phyloP scores from a whole-genome alignment of 1,140 invertebrate genomes.

The Lepidostoma basale region DNA sequence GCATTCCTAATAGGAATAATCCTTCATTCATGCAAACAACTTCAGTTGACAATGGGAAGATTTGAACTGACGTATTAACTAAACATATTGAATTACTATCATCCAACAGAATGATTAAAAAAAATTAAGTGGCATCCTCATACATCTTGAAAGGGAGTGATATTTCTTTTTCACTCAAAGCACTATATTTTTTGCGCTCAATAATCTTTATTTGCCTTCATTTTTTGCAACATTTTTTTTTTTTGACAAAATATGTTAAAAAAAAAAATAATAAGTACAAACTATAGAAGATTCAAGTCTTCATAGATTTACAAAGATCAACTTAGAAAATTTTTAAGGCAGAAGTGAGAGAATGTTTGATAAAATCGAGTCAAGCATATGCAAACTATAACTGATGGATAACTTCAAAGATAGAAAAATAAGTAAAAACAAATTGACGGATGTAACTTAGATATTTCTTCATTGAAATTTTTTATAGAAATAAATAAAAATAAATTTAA shows the following conservation, averaged over 20 bases:
- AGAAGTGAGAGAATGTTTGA: neutral
- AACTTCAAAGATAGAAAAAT: no score
- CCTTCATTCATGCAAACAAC: neutral
- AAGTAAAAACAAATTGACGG: no score
- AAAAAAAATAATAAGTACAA: no score
- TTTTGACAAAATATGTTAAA: no score
- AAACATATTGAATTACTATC: neutral
- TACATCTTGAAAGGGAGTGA: neutral
- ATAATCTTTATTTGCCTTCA: neutral
- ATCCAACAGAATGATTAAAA: no score
- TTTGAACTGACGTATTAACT: neutral
- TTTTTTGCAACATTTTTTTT: constrained; percentile 22
- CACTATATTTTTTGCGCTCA: constrained; percentile 18
- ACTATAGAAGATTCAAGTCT: no score
- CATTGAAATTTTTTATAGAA: no score
- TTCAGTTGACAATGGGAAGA: neutral
- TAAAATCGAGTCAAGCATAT: no score
- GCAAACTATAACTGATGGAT: neutral
- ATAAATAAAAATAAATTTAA: no score
- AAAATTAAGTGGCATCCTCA: neutral
- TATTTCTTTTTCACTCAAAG: constrained; percentile 17
- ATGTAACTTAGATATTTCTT: no score
- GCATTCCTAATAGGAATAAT: constrained; percentile 12
- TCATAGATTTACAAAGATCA: neutral
- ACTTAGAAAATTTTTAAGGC: neutral